Base-by-base conservation (phyloP, 2,797 vertebrate genomes). In the Amazona finschi region DNA sequence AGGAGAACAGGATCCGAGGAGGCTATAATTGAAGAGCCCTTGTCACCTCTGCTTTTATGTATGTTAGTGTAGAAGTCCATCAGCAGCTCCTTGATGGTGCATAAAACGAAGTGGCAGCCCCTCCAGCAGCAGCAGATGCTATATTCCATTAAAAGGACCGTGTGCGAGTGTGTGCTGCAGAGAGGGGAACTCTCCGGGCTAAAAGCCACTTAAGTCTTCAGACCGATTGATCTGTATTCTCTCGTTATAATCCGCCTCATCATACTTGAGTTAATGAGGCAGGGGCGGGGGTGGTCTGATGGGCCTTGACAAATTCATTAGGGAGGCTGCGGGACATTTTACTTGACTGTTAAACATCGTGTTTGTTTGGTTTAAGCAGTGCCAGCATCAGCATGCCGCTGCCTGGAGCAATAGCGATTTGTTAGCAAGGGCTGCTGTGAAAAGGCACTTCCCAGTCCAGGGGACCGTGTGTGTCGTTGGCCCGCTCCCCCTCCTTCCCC, bases 291-390 rank as follows among this genome's bases (percentile, higher is more conserved):
- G 89, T 96, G 96, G 95, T 98, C 97, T 97, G 96, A 97, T 97
- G 97, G 97, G 95, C 97, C 97, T 97, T 98, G 97, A 96, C 97
- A 98, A 98, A 98, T 98, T 97, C 98, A 98, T 98, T 97, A 98
- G 96, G 97, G 96, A 98, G 97, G 97, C 97, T 96, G 97, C 96
- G 96, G 96, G 97, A 97, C 97, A 72, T 97, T 98, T 97, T 97
- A 97, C 97, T 97, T 97, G 96, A 96, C 97, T 97, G 97, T 97
- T 98, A 97, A 98, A 98, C 97, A 97, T 96, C 70, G 97, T 98
- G 97, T 98, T 97, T 96, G 98, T 98, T 98, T 98, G 98, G 97
- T 97, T 97, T 97, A 96, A 97, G 96, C 97, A 83, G 81, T 96
- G 97, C 97, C 96, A 97, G 96, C 97, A 94, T 81, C 95, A 95